Conservation (phyloP, 2,888 invertebrate species). For the Drosophila paracracens region DNA sequence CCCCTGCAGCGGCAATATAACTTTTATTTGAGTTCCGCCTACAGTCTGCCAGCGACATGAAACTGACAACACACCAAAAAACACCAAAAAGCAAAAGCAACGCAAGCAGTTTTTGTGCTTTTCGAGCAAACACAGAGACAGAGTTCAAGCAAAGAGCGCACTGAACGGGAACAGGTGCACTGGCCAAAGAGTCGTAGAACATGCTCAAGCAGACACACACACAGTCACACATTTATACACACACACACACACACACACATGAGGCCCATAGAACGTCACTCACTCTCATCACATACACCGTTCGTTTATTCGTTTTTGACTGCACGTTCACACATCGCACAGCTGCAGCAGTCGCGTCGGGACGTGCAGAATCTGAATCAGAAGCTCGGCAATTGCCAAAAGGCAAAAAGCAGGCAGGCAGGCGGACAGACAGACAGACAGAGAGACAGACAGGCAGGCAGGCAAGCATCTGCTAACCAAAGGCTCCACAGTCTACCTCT, state of each 20-base stretch:
- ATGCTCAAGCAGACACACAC: slow-evolving; percentile 2
- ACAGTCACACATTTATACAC: slow-evolving; percentile 1
- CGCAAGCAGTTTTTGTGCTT: slow-evolving; percentile 16
- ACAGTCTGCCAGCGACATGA: slow-evolving; percentile 48
- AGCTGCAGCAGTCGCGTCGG: slow-evolving; percentile 29
- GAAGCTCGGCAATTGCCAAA: slow-evolving; percentile 41
- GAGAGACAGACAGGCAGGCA: not conserved
- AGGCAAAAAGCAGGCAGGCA: slow-evolving; percentile 28
- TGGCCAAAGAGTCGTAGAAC: slow-evolving; percentile 23
- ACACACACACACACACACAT: not conserved
- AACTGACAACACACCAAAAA: slow-evolving; percentile 29
- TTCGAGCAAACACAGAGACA: slow-evolving; percentile 4
- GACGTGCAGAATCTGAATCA: slow-evolving; percentile 44
- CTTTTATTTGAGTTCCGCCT: slow-evolving; percentile 78
- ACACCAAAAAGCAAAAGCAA: not conserved
- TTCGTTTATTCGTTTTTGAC: not conserved
- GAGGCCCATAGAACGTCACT: slow-evolving; percentile 18
- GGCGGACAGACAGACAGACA: not conserved
- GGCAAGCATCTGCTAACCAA: slow-evolving; percentile 31
- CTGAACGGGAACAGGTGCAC: slow-evolving; percentile 43
- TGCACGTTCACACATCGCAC: slow-evolving; percentile 31
- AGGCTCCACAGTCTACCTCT: not conserved
- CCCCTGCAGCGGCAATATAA: slow-evolving; percentile 81
- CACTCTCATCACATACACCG: slow-evolving; percentile 26
- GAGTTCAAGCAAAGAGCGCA: slow-evolving; percentile 33